phyloP scores from a whole-genome alignment of 1,140 invertebrate genomes.

The Pomacea maculata region DNA sequence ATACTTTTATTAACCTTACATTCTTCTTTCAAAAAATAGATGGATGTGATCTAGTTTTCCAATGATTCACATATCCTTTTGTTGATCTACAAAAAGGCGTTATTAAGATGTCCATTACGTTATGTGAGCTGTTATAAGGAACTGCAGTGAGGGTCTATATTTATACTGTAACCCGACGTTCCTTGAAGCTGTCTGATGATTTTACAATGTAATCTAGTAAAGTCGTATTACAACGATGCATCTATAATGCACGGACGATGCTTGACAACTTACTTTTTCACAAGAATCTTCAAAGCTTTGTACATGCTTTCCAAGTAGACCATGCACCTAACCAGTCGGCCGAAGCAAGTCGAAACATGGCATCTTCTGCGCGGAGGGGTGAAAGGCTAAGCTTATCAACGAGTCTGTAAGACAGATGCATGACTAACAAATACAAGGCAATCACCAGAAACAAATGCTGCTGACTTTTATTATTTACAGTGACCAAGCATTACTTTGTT shows the following conservation, averaged over 20 bases:
- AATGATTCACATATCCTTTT: too few species aligned
- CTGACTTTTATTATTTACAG: not conserved
- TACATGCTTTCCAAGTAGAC: not conserved
- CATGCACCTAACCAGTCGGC: conserved; percentile 6
- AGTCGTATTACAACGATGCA: not conserved
- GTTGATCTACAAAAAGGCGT: not conserved
- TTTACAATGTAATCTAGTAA: not conserved
- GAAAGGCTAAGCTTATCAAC: not conserved
- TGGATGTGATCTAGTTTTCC: not conserved
- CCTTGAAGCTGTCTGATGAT: not conserved
- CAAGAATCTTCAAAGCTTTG: not conserved
- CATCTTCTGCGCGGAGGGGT: conserved; percentile 1
- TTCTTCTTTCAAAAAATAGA: not conserved
- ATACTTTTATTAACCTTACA: not conserved
- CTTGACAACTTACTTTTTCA: conserved; percentile 1
- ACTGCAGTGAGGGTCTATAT: not conserved
- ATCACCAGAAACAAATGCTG: not conserved
- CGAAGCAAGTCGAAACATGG: conserved; percentile 8
- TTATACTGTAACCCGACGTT: not conserved
- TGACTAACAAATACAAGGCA: not conserved
- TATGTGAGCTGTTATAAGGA: not conserved
- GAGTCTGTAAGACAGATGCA: not conserved
- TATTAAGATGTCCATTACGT: conserved; percentile 6
- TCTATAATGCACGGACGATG: not conserved
- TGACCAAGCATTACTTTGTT: not conserved